Percentiles rank a stretch among this genome's conserved stretches.
phyloP scores from a whole-genome alignment of 2,113 vertebrate species.

The Tylochromis polylepis region DNA sequence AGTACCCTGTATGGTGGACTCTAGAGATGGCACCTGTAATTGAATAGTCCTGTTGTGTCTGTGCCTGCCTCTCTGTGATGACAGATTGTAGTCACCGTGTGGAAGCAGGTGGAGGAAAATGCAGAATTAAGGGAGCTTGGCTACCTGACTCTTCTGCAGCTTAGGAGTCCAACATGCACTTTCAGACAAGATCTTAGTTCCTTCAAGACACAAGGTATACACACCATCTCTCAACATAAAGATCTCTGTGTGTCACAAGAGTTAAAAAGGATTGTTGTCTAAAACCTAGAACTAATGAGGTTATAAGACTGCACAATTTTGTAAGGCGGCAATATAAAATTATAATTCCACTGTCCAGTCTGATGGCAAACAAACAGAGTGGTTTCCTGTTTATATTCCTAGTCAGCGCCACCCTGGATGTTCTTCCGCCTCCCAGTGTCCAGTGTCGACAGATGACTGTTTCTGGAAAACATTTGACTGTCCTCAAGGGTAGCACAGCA shows the following conservation, averaged over 20 bases:
- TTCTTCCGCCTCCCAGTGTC: conserved; percentile 82
- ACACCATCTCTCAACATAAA: neutral
- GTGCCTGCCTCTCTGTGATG: neutral
- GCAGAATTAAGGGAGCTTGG: conserved; percentile 79
- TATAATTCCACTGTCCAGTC: neutral
- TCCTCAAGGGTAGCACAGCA: conserved; percentile 79
- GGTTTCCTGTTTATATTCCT: neutral
- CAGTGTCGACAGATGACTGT: conserved; percentile 84
- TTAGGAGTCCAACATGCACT: conserved; percentile 76
- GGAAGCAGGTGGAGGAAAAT: conserved; percentile 79
- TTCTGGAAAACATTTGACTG: conserved; percentile 81
- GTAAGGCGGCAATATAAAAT: neutral
- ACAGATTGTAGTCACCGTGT: conserved; percentile 84
- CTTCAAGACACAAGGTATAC: conserved; percentile 83
- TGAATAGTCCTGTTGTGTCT: neutral
- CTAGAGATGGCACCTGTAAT: neutral
- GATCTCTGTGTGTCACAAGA: neutral
- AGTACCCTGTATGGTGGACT: neutral
- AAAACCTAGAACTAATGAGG: neutral
- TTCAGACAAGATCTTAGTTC: conserved; percentile 80
- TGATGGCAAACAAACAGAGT: neutral
- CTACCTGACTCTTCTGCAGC: conserved; percentile 82
- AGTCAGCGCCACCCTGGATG: conserved; percentile 84
- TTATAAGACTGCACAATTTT: fast-evolving
- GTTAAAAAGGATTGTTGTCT: neutral